These are phyloP conservation scores for Phrynosoma blainvillii DNA, from an alignment of 2,113 vertebrate genomes.

Conservation along the genomic window DNA sequence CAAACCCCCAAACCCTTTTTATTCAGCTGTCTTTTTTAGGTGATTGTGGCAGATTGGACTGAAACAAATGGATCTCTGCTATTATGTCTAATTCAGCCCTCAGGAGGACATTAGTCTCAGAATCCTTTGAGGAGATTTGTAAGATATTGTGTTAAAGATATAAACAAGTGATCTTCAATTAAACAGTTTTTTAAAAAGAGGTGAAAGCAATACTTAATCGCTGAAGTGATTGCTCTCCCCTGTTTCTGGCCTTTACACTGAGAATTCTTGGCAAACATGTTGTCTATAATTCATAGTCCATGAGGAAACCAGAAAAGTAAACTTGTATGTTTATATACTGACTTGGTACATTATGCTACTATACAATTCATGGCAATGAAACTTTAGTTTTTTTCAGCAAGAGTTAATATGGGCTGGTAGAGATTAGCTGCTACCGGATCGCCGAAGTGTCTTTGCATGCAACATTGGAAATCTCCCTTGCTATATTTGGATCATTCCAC, in stretches of 20 bases:
- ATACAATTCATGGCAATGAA: background rate
- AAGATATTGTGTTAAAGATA: background rate
- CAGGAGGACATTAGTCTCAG: background rate
- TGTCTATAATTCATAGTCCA: background rate
- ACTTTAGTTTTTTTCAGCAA: background rate
- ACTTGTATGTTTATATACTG: too few species aligned
- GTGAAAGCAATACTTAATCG: too few species aligned
- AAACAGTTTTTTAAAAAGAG: background rate
- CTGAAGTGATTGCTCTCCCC: background rate
- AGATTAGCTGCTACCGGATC: background rate
- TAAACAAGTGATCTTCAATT: background rate
- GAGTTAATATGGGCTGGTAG: background rate
- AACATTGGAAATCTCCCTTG: rapidly evolving
- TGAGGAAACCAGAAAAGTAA: background rate
- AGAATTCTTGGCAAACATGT: background rate
- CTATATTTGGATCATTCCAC: rapidly evolving
- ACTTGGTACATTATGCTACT: background rate
- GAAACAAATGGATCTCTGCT: too few species aligned
- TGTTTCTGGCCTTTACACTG: background rate
- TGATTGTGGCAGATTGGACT: too few species aligned
- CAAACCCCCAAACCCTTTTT: too few species aligned
- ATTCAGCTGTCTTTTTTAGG: too few species aligned
- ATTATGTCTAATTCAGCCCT: too few species aligned
- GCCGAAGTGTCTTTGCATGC: background rate
- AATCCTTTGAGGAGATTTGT: too few species aligned